Conservation (phyloP, 2,113 vertebrate species). For the Prionailurus viverrinus region DNA sequence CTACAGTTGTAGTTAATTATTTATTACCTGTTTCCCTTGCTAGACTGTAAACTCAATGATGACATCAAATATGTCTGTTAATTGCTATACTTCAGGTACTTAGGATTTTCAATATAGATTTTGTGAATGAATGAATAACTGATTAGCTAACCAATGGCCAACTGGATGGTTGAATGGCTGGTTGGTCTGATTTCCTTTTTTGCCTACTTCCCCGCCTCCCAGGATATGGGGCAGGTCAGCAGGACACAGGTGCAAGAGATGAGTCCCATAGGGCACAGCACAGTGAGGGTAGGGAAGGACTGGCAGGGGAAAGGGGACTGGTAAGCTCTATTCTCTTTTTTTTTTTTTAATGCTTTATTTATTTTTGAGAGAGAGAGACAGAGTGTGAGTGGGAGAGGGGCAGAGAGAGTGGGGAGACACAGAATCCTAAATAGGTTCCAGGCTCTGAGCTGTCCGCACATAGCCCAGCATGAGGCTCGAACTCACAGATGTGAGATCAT, state of each 20-base stretch:
- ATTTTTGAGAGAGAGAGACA: too few relatives aligned
- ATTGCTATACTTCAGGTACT: neutral
- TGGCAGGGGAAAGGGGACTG: neutral
- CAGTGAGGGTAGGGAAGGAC: neutral
- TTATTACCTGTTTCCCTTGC: neutral
- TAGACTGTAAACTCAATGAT: neutral
- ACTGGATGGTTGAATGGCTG: neutral
- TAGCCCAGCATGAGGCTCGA: too few relatives aligned
- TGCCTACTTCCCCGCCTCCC: neutral
- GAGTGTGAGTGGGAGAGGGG: too few relatives aligned
- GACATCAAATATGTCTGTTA: neutral
- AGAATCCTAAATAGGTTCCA: too few relatives aligned
- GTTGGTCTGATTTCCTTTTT: neutral
- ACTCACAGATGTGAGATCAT: too few relatives aligned
- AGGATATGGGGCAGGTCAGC: neutral
- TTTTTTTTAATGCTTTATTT: too few relatives aligned
- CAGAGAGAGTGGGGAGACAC: too few relatives aligned
- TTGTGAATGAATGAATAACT: slow-evolving; percentile 6
- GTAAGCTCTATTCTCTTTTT: neutral
- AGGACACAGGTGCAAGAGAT: neutral
- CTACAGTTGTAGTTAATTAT: neutral
- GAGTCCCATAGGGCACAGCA: neutral
- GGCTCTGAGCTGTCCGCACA: too few relatives aligned
- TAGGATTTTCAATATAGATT: neutral
- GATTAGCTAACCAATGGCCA: neutral